Evolutionary conservation across 2,888 invertebrate species (phyloP).

Genomic region (Nemurella pictetii): DNA sequence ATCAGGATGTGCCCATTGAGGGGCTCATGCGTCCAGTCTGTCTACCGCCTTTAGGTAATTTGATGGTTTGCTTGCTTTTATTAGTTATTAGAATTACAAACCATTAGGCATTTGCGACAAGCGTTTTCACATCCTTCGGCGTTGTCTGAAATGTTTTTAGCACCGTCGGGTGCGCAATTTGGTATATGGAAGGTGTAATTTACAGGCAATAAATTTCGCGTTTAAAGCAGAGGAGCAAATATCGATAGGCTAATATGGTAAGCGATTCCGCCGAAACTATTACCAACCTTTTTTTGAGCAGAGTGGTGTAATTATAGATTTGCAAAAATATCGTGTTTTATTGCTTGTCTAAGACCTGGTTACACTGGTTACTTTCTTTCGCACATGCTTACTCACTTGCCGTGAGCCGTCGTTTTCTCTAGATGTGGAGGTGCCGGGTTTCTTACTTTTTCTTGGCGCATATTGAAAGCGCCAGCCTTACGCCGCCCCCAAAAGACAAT

Average conservation of each 20-base stretch:
- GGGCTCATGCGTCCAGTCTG: conserved; percentile 75
- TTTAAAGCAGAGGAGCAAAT: not conserved
- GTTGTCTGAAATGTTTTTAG: too few relatives aligned
- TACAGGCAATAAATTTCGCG: not conserved
- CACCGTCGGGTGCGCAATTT: too few relatives aligned
- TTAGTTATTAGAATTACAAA: too few relatives aligned
- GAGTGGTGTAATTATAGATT: not conserved
- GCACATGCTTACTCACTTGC: not conserved
- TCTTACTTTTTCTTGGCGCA: not conserved
- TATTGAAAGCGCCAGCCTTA: not conserved
- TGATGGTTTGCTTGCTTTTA: not conserved
- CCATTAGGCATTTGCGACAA: too few relatives aligned
- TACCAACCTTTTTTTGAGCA: not conserved
- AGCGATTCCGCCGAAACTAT: not conserved
- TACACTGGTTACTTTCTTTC: not conserved
- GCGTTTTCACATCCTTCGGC: too few relatives aligned
- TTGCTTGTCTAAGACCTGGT: not conserved
- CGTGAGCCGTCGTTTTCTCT: not conserved
- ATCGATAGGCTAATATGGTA: not conserved
- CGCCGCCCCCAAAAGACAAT: not conserved
- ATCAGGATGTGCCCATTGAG: conserved; percentile 60
- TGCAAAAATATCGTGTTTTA: not conserved
- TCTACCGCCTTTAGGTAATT: conserved; percentile 63
- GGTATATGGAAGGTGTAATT: not conserved
- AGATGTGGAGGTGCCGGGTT: not conserved